Base-by-base conservation (phyloP, 2,113 vertebrate species). In the Actenoides lindsayi region DNA sequence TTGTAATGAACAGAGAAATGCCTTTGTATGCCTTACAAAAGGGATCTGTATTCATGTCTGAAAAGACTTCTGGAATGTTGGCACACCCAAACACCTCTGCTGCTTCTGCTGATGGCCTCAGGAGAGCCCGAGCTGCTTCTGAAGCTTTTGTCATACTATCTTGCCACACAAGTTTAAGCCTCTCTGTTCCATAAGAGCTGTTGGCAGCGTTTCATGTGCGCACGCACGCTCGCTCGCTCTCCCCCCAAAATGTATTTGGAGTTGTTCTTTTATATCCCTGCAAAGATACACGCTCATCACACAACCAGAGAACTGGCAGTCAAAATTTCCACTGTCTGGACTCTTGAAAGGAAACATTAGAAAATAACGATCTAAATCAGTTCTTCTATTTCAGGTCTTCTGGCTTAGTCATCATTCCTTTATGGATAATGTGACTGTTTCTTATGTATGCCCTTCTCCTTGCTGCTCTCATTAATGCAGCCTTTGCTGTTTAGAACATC, bases 41-140 rank as follows among this genome's bases (percentile, higher is more conserved):
- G 69, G 16, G 83, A 84, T 96, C 88, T 89, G 57, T 94, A 23
- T 89, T 95, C 53, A 14, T 77, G 50, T 93, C 81, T 96, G 89
- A 93, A 95, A 95, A 91, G 70, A 41, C 37, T 87, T 81, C 6
- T 94, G 96, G 94, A 95, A 96, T 92, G 77, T 69, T 95, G 90
- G 90, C 88, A 84, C 63, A 86, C 60, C 80, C 65, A 62, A 48
- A 93, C 83, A 86, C 90, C 95, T 93, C 77, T 92, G 57, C 65
- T 71, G 48, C 69, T 92, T 83, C 83, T 92, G 64, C 48, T 90
- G 73, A 68, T 93, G 79, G 80, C 79, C 64, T 25, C 73, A 78
- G 86, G 85, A 93, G 83, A 63, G 59, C 50, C 64, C 27, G 64
- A 71, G 76, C 71, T 75, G 73, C 86, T 68, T 54, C 31, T 28